Percentiles rank a stretch among this genome's conserved stretches.
Conservation (phyloP, 2,113 vertebrate species). For the Psophia crepitans region DNA sequence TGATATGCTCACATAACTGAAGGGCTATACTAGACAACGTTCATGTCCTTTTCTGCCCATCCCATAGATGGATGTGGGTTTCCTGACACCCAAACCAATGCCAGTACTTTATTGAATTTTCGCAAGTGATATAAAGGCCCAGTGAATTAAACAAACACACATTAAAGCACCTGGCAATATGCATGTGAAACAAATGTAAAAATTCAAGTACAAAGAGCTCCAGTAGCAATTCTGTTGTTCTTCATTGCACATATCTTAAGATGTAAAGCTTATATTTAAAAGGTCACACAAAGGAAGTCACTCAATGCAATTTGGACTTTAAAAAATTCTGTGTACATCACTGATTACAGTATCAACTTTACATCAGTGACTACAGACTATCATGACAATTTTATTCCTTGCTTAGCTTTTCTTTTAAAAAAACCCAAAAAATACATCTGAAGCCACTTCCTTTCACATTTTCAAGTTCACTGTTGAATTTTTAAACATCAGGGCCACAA, state of each 20-base stretch:
- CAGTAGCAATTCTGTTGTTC: not conserved
- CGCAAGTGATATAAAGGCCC: not conserved
- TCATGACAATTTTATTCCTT: not conserved
- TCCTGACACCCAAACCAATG: not conserved
- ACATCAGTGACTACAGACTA: not conserved
- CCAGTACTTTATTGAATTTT: not conserved
- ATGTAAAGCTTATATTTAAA: not conserved
- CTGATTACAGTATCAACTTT: not conserved
- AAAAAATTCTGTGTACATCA: not conserved
- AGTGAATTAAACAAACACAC: not conserved
- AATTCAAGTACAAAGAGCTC: not conserved
- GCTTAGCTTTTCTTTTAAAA: not conserved
- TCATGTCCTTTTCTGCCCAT: not conserved
- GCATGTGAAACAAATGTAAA: not conserved
- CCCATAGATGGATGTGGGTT: accelerated
- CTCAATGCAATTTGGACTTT: not conserved
- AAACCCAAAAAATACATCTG: not conserved
- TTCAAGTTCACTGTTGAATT: not conserved
- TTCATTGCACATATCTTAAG: not conserved
- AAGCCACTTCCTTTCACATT: not conserved
- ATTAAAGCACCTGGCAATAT: not conserved
- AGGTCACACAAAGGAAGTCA: not conserved
- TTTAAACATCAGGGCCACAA: not conserved
- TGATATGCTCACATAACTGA: not conserved
- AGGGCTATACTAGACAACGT: accelerated